Conservation (phyloP, 2,888 invertebrate genomes). For the Carpatolechia fugitivella region DNA sequence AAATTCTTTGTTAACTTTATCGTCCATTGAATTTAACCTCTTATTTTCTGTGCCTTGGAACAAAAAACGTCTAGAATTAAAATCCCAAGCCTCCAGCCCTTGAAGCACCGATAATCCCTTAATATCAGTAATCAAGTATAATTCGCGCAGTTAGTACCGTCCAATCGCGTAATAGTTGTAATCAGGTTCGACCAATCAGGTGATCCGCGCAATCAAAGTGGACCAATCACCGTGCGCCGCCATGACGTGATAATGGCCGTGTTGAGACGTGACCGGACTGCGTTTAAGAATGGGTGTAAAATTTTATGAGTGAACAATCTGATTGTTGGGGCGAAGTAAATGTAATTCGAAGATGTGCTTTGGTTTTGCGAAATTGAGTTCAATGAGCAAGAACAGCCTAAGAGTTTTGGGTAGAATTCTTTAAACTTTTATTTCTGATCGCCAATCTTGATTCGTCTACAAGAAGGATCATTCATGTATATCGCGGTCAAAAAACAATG, state of each 20-base stretch:
- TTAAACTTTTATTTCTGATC: background rate
- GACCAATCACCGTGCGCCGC: slow-evolving; percentile 15
- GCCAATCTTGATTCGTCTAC: too few species aligned
- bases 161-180: slow-evolving; percentile 31
- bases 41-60: too few species aligned
- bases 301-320: slow-evolving; percentile 10
- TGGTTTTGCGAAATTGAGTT: slow-evolving; percentile 1
- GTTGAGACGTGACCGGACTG: slow-evolving; percentile 12
- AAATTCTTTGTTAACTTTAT: too few species aligned
- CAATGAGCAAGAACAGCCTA: background rate
- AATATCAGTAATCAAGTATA: slow-evolving; percentile 33
- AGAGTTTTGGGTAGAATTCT: background rate
- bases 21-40: too few species aligned
- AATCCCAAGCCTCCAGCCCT: background rate
- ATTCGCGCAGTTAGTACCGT: slow-evolving; percentile 8
- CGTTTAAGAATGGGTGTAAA: slow-evolving; percentile 8
- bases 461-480: too few species aligned
- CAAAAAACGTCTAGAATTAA: background rate
- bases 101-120: slow-evolving; percentile 27
- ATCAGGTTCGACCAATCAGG: slow-evolving; percentile 27
- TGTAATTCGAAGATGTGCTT: slow-evolving; percentile 3
- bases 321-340: slow-evolving; percentile 4
- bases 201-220: slow-evolving; percentile 26
- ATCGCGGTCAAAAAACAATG: too few species aligned
- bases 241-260: slow-evolving; percentile 35